phyloP scores from a whole-genome alignment of 2,888 invertebrate species.

The Himalopsyche tibetana region DNA sequence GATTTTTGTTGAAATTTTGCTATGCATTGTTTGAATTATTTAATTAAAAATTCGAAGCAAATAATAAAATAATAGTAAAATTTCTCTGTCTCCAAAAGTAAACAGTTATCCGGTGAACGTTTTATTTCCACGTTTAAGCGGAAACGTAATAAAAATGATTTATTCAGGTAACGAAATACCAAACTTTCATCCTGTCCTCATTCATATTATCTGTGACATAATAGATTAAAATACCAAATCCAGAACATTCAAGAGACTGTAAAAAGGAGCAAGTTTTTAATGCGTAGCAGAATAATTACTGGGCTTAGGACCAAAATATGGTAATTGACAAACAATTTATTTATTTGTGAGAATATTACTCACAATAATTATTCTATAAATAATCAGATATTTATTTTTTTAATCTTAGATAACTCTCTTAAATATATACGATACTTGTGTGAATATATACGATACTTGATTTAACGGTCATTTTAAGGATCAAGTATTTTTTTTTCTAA shows the following conservation, averaged over 20 bases:
- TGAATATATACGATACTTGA: too few species aligned
- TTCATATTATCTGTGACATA: conserved; percentile 23
- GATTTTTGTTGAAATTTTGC: neutral
- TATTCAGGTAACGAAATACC: conserved; percentile 60
- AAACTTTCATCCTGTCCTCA: conserved; percentile 51
- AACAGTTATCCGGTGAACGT: conserved; percentile 52
- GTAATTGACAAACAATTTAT: too few species aligned
- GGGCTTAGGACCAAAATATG: too few species aligned
- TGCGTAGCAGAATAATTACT: too few species aligned
- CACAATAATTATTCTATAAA: too few species aligned
- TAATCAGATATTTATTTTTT: too few species aligned
- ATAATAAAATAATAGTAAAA: conserved; percentile 39
- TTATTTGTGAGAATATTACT: too few species aligned
- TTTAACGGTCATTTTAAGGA: too few species aligned
- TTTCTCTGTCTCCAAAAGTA: conserved; percentile 54
- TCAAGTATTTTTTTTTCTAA: too few species aligned
- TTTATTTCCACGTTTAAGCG: conserved; percentile 51
- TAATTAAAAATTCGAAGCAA: conserved; percentile 55
- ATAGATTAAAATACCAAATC: conserved; percentile 1
- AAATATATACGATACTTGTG: too few species aligned
- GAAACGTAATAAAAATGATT: conserved; percentile 62
- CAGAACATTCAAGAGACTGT: neutral
- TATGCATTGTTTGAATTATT: conserved; percentile 53
- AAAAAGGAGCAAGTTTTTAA: neutral
- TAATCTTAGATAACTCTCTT: too few species aligned